Conservation (phyloP, 2,113 vertebrate species). For the Eulacestoma nigropectus region DNA sequence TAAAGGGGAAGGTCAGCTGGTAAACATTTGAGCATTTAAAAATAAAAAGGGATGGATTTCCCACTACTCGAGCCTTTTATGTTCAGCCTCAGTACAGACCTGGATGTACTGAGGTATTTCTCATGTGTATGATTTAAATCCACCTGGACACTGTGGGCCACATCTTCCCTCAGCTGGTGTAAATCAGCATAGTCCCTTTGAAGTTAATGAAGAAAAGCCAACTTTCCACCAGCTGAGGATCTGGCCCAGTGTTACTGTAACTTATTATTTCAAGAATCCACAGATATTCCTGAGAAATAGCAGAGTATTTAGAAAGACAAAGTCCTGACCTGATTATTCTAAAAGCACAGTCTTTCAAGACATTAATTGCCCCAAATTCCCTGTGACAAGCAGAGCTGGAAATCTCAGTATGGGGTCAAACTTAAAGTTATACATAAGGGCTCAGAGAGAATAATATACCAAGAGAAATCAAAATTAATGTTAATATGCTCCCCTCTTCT, state of each 20-base stretch:
- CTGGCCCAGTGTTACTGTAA: constrained; percentile 36
- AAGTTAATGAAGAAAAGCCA: constrained; percentile 61
- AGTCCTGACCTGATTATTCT: constrained; percentile 16
- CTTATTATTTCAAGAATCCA: constrained; percentile 39
- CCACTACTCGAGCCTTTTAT: constrained; percentile 47
- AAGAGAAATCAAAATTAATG: background rate
- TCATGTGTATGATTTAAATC: constrained; percentile 49
- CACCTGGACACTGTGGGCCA: constrained; percentile 53
- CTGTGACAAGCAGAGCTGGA: background rate
- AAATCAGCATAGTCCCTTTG: constrained; percentile 61
- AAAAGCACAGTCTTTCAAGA: constrained; percentile 12
- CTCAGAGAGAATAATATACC: background rate
- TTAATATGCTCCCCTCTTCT: background rate
- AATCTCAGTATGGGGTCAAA: background rate
- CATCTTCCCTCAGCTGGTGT: constrained; percentile 60
- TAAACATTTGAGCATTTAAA: constrained; percentile 80
- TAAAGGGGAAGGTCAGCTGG: constrained; percentile 80
- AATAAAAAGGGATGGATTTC: constrained; percentile 69
- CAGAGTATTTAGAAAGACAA: constrained; percentile 19
- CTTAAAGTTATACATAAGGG: background rate
- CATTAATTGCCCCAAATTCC: constrained; percentile 33
- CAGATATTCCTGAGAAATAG: constrained; percentile 32
- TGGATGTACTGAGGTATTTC: constrained; percentile 55
- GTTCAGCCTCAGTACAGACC: constrained; percentile 44
- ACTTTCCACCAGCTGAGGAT: constrained; percentile 45